These are phyloP conservation scores for Syncerus caffer DNA, from an alignment of 2,797 vertebrate species.

Conservation along the genomic window DNA sequence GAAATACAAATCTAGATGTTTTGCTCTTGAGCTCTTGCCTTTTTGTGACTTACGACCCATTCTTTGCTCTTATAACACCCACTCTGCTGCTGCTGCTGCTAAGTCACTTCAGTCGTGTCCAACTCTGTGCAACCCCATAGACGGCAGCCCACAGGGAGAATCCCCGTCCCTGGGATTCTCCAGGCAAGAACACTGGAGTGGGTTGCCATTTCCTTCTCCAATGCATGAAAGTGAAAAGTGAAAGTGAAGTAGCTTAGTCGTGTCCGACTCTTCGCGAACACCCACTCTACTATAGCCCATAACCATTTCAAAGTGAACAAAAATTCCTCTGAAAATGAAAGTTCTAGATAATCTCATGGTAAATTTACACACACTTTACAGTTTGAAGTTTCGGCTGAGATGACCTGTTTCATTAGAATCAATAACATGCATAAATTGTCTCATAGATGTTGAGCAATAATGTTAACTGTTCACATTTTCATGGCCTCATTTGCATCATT, in stretches of 20 bases:
- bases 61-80: background rate
- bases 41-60: background rate
- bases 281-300: background rate
- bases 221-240: too few species aligned
- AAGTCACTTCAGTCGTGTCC: too few species aligned
- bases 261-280: accelerated
- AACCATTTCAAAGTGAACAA: background rate
- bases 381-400: background rate
- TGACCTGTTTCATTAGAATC: background rate
- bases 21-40: background rate
- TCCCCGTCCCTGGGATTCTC: too few species aligned
- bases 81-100: too few species aligned
- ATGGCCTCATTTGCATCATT: background rate
- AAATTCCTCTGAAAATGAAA: background rate
- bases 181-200: too few species aligned
- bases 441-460: background rate
- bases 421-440: background rate
- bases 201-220: too few species aligned
- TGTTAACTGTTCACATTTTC: background rate
- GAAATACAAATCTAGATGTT: background rate
- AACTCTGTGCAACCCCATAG: too few species aligned
- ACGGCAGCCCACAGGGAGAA: too few species aligned
- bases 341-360: background rate
- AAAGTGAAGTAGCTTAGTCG: too few species aligned
- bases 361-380: background rate